Evolutionary conservation across 2,888 invertebrate species (phyloP), one percentile per base, ranked within the genome.

Genomic region (Alloscopus bannaensis): DNA sequence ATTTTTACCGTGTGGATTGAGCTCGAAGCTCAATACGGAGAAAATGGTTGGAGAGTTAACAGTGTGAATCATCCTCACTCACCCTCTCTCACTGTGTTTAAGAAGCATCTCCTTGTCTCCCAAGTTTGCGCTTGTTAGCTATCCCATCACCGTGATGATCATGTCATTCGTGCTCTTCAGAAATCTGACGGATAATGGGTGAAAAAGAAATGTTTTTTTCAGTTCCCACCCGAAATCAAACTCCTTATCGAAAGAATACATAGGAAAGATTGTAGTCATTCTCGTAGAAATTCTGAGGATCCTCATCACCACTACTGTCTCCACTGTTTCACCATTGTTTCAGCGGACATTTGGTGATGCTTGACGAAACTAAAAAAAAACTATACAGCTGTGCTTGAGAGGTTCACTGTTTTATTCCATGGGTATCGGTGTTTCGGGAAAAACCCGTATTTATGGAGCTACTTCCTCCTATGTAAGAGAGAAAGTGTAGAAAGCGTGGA

Each of bases 291-390:
- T 47, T 47, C n/a, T n/a, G n/a, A n/a, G n/a, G n/a, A n/a, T n/a
- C n/a, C 3, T 55, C 26, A 26, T n/a, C 26, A 24, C 18, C 50
- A 50, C 50, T 50, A n/a, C 50, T 18, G 6, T 18, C n/a, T 4
- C 20, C 50, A 13, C 50, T 50, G 13, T 50, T 36, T 8, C 36
- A 36, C 36, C 8, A 6, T 36, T 13, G 8, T 36, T 36, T 36
- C 52, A 11, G n/a, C 31, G 60, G 60, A 40, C 60, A 60, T 40
- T 60, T 60, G 60, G 3, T 59, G 31, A 59, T 4, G 31, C 29
- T 59, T 31, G 31, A 59, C 31, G 31, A 29, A 59, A 20, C 29
- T 36, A 59, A 55, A 24, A 16, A 16, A 11, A 28, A 55, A n/a
- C 8, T 47, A n/a, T n/a, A 13, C 13, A 8, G 36, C 13, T 36